Evolutionary conservation across 1,140 invertebrate genomes (phyloP), one percentile per base, ranked within the genome.

Genomic region (Drosophila orena): DNA sequence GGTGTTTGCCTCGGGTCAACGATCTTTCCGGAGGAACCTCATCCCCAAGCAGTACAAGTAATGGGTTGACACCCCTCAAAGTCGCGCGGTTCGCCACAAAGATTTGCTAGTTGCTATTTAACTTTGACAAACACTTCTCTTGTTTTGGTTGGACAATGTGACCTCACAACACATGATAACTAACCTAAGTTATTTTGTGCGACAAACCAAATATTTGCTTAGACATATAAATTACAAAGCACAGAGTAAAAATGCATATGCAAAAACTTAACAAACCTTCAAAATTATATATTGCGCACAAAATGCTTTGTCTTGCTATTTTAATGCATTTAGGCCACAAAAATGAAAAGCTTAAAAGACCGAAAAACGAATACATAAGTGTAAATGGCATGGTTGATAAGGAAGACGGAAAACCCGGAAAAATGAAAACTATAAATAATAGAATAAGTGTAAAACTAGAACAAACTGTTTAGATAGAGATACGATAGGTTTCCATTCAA

Each of bases 1-100:
- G 58, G 46, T 40, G 57, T 47, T 38, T 46, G 20, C 27, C 22
- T 15, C 20, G 74, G 81, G 81, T 85, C 78, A 85, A 75, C 64
- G 78, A 62, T 76, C 65, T 61, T 12, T 37, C 40, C 49, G 50
- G 44, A 10, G 17, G 27, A 53, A 11, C 17, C 10, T 37, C 15
- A 47, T 40, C 7, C 30, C 30, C 30, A 30, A 3, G 30, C 30
- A 3, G 8, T 10, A 30, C 30, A 30, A 17, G 17, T 66, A 46
- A 27, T 40, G 40, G 22, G 30, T 54, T 54, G 50, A 35, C 37
- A 55, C 69, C 34, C 34, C 35, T 50, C 34, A 5, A 50, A 15
- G 64, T 52, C 59, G 60, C 27, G 44, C 47, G 35, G 69, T 35
- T 69, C n/a, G 15, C 35, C 8, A 5, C n/a, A 44, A 38, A 47